These are phyloP conservation scores for Noctua fimbriata DNA, from an alignment of 2,888 invertebrate genomes.

Conservation along the genomic window DNA sequence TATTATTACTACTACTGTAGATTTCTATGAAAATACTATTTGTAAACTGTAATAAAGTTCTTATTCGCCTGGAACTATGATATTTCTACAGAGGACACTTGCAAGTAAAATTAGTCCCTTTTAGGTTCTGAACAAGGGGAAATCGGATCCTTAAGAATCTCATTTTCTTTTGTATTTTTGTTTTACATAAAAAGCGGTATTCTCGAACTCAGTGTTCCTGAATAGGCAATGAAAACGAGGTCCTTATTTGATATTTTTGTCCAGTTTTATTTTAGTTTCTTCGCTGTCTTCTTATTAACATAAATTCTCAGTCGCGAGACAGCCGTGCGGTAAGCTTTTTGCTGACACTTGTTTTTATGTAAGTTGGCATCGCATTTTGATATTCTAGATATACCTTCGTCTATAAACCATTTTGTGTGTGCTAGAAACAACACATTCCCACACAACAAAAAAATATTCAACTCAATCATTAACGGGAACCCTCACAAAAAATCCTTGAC, in stretches of 20 bases:
- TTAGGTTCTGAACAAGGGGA: background rate
- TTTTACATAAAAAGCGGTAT: background rate
- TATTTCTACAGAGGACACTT: background rate
- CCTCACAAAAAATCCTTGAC: background rate
- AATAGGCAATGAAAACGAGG: background rate
- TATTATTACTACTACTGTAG: background rate
- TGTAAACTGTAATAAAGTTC: background rate
- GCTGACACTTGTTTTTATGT: too few relatives aligned
- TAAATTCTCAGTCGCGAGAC: background rate
- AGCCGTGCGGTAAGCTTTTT: background rate
- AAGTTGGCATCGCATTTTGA: background rate
- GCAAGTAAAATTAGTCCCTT: background rate
- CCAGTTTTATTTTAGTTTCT: background rate
- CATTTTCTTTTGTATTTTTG: background rate
- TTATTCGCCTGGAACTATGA: background rate
- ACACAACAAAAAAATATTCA: background rate
- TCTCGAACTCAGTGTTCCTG: background rate
- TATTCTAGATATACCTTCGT: background rate
- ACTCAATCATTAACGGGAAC: background rate
- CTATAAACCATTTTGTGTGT: background rate
- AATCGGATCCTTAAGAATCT: background rate
- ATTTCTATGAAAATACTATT: slow-evolving; percentile 13
- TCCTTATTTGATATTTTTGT: background rate
- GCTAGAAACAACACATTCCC: background rate
- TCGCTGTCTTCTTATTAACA: background rate